Evolutionary conservation across 1,140 invertebrate species (phyloP).

Genomic region (Melanaphis sacchari): DNA sequence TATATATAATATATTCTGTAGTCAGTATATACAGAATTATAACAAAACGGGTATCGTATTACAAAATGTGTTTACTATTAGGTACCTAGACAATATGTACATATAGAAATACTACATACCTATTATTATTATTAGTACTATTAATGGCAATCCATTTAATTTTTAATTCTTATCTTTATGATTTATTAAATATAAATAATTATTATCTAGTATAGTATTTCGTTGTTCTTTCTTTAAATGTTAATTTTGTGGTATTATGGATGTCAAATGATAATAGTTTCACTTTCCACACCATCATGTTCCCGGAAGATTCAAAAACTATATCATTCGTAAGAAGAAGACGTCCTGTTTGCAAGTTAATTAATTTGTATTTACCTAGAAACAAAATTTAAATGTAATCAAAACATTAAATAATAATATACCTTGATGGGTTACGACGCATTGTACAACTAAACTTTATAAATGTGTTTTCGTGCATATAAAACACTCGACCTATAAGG

Average conservation of each 20-base stretch:
- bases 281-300: not conserved
- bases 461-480: not conserved
- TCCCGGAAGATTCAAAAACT: not conserved
- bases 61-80: not conserved
- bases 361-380: not conserved
- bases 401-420: slow-evolving; percentile 3
- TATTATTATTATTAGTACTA: not conserved
- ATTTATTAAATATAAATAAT: slow-evolving; percentile 10
- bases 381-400: not conserved
- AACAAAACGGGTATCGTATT: not conserved
- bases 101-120: too few species aligned
- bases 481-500: not conserved
- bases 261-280: not conserved
- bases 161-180: not conserved
- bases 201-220: too few species aligned
- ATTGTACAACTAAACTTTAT: not conserved
- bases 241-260: not conserved
- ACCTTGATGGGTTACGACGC: not conserved
- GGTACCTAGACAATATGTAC: not conserved
- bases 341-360: not conserved
- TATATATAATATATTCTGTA: not conserved
- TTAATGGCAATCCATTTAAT: not conserved
- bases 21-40: not conserved
- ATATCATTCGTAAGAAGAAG: not conserved
- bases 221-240: not conserved